Evolutionary conservation across 2,888 invertebrate species (phyloP).

Genomic region (Chrysopilus asiliformis): DNA sequence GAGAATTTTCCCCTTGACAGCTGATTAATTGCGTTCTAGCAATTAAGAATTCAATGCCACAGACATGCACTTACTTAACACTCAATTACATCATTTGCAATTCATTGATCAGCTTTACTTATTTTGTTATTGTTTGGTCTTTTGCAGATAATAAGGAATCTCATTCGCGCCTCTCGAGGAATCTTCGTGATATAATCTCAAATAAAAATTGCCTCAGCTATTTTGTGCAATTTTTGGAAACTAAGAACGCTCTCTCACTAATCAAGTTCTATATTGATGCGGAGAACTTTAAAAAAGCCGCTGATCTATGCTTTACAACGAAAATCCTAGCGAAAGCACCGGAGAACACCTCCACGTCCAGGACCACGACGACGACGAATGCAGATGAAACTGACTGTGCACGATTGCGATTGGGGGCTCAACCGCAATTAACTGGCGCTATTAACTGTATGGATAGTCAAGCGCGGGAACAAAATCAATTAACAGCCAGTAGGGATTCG

Average conservation of each 20-base stretch:
- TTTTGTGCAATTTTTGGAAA: constrained; percentile 76
- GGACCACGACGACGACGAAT: constrained; percentile 9
- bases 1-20: no score
- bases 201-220: constrained; percentile 71
- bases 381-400: constrained; percentile 8
- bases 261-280: constrained; percentile 67
- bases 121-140: no score
- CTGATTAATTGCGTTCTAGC: no score
- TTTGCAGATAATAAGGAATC: constrained; percentile 28
- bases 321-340: no score
- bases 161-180: constrained; percentile 51
- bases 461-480: no score
- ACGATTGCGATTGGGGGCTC: no score
- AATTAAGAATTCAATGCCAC: no score
- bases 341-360: not conserved
- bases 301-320: constrained; percentile 19
- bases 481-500: constrained; percentile 8
- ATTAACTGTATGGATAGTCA: no score
- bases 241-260: constrained; percentile 48
- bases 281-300: constrained; percentile 47
- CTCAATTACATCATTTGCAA: no score
- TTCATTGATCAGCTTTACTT: no score
- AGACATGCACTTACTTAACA: no score
- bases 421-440: no score
- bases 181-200: constrained; percentile 56